phyloP scores from a whole-genome alignment of 2,888 invertebrate species.

The Gibbula magus region DNA sequence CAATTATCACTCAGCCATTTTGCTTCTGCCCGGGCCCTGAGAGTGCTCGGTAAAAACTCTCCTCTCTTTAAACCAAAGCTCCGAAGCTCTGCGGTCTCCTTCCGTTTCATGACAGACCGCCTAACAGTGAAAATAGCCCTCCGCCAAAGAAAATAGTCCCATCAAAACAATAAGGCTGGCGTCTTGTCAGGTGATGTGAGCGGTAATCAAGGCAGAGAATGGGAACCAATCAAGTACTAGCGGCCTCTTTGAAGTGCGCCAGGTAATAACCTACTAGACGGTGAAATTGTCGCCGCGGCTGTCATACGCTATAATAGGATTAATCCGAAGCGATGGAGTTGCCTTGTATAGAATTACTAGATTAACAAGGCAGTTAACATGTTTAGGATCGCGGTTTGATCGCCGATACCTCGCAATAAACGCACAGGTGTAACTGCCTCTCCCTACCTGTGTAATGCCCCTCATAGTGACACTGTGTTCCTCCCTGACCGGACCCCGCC shows the following conservation, averaged over 20 bases:
- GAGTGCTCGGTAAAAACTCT: conserved; percentile 2
- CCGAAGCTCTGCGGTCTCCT: conserved; percentile 1
- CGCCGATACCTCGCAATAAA: background rate
- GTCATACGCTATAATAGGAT: background rate
- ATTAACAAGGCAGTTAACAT: conserved; percentile 16
- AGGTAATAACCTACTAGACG: conserved; percentile 8
- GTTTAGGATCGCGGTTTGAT: background rate
- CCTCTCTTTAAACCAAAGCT: background rate
- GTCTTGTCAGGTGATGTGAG: conserved; percentile 22
- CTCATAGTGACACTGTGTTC: too few relatives aligned
- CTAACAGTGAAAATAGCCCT: conserved; percentile 15
- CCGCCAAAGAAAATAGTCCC: conserved; percentile 21
- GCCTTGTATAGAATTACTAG: conserved; percentile 12
- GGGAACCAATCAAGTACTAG: conserved; percentile 2
- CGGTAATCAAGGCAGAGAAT: conserved; percentile 18
- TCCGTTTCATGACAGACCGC: conserved; percentile 18
- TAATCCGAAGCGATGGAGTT: background rate
- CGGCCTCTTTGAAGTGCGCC: conserved; percentile 11
- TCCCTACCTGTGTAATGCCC: background rate
- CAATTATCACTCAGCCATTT: background rate
- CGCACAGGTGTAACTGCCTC: background rate
- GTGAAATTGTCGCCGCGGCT: conserved; percentile 4
- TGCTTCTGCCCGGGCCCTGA: background rate
- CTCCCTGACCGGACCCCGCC: background rate
- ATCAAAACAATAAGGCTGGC: background rate